phyloP scores from a whole-genome alignment of 2,888 invertebrate genomes.

The Synergus laeviventris region DNA sequence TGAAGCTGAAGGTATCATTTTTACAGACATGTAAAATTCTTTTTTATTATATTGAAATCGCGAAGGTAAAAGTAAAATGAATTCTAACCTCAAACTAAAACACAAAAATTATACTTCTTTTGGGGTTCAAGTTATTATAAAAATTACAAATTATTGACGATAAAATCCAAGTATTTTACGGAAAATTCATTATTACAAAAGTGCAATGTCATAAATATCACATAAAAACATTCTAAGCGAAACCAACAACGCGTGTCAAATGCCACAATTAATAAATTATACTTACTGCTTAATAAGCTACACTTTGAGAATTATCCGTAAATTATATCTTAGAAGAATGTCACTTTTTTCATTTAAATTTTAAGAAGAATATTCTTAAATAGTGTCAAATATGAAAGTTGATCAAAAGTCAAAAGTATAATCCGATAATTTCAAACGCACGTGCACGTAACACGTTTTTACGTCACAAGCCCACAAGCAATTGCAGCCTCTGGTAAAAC shows the following conservation, averaged over 20 bases:
- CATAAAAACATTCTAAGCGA: background rate
- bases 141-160: background rate
- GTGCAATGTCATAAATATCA: background rate
- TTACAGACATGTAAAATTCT: background rate
- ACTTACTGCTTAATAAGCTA: background rate
- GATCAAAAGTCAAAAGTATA: background rate
- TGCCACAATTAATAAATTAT: background rate
- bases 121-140: background rate
- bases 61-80: background rate
- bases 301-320: background rate
- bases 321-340: background rate
- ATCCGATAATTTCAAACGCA: background rate
- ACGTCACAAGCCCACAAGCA: background rate
- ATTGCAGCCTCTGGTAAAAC: too few relatives aligned
- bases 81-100: background rate
- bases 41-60: background rate
- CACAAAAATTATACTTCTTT: background rate
- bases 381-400: background rate
- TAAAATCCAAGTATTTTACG: background rate
- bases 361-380: background rate
- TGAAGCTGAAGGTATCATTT: background rate
- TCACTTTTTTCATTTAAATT: background rate
- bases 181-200: background rate
- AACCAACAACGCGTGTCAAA: background rate
- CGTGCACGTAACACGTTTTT: slow-evolving; percentile 1